Conservation (phyloP, 2,113 vertebrate genomes). For the Protomyctophum bolini region DNA sequence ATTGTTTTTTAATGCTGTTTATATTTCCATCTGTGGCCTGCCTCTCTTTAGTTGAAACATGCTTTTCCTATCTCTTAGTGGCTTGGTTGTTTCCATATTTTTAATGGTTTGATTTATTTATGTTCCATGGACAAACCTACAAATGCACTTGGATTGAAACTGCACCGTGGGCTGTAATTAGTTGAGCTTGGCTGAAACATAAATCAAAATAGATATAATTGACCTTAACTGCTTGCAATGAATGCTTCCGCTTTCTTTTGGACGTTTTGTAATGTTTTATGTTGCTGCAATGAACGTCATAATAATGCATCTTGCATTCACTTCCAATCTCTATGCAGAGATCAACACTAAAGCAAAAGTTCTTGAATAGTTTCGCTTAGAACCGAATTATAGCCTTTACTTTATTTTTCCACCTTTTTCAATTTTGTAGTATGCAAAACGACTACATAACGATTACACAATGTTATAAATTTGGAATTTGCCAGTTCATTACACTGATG, state of each 20-base stretch:
- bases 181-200: conserved; percentile 50
- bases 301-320: background rate
- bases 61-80: conserved; percentile 26
- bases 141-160: conserved; percentile 47
- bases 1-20: conserved; percentile 43
- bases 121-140: conserved; percentile 20
- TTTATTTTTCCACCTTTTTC: background rate
- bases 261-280: conserved; percentile 33
- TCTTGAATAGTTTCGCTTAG: background rate
- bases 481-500: too few relatives aligned
- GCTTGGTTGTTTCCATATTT: conserved; percentile 33
- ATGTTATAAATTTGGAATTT: background rate
- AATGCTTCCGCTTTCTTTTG: conserved; percentile 24
- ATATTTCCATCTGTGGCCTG: conserved; percentile 34
- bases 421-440: background rate
- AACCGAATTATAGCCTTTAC: background rate
- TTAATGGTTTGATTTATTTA: conserved; percentile 32
- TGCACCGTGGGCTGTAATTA: conserved; percentile 54
- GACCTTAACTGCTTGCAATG: conserved; percentile 36
- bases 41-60: conserved; percentile 29
- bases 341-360: background rate
- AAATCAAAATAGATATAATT: too few relatives aligned
- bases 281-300: conserved; percentile 15
- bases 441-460: background rate
- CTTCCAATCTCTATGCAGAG: background rate